These are phyloP conservation scores for Drosophila stalkeri DNA, from an alignment of 2,888 invertebrate species.

Conservation along the genomic window DNA sequence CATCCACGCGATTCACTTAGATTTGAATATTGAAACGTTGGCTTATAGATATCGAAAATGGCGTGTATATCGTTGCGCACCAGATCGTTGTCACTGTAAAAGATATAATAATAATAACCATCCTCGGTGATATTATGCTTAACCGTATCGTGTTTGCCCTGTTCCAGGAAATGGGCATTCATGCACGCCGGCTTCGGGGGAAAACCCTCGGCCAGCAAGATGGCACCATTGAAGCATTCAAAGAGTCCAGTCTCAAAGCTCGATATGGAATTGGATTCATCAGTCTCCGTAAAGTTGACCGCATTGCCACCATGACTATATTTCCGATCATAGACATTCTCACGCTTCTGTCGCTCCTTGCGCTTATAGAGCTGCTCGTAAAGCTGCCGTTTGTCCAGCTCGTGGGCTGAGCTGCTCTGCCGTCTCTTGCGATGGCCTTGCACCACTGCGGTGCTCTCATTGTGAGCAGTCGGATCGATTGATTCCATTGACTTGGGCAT, in stretches of 20 bases:
- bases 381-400: slow-evolving; percentile 70
- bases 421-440: slow-evolving; percentile 8
- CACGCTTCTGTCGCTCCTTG: slow-evolving; percentile 82
- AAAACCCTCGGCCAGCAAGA: slow-evolving; percentile 90
- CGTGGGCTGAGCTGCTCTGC: slow-evolving; percentile 18
- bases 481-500: slow-evolving; percentile 8
- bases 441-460: not conserved
- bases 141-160: slow-evolving; percentile 88
- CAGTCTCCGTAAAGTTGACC: slow-evolving; percentile 86
- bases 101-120: slow-evolving; percentile 95
- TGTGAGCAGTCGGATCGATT: not conserved
- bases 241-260: slow-evolving; percentile 92
- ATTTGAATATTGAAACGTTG: slow-evolving; percentile 91
- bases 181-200: slow-evolving; percentile 89
- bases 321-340: slow-evolving; percentile 89
- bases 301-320: slow-evolving; percentile 92
- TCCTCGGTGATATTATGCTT: slow-evolving; percentile 90
- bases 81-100: slow-evolving; percentile 94
- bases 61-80: slow-evolving; percentile 93
- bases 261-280: slow-evolving; percentile 90
- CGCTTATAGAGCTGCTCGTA: slow-evolving; percentile 78
- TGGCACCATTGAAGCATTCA: slow-evolving; percentile 91
- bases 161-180: slow-evolving; percentile 89
- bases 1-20: slow-evolving; percentile 87
- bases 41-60: slow-evolving; percentile 93